A percentile compares a stretch with the other conserved stretches of the same genome.
Evolutionary conservation across 2,888 invertebrate genomes (phyloP).

Genomic region (Nemotelus pantherinus): DNA sequence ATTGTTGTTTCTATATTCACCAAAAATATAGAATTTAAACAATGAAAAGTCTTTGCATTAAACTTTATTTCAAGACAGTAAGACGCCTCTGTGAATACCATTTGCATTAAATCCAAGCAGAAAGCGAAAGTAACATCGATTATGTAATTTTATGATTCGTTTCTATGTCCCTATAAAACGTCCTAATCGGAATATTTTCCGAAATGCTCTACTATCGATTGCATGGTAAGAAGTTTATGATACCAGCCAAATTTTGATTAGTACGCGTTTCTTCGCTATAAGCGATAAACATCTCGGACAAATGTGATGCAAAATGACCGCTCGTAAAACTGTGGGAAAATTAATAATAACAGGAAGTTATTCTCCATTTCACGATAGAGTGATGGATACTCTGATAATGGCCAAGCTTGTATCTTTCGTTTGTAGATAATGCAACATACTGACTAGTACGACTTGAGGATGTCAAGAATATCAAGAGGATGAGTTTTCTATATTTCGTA

Average conservation of each 20-base stretch:
- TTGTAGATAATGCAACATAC: too few relatives aligned
- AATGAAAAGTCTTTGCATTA: neutral
- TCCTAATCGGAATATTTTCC: neutral
- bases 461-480: too few relatives aligned
- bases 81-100: neutral
- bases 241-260: too few relatives aligned
- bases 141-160: conserved; percentile 28
- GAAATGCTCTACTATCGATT: neutral
- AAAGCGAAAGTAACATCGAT: conserved; percentile 11
- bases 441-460: too few relatives aligned
- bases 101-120: neutral
- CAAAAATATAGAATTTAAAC: too few relatives aligned
- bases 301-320: conserved; percentile 45
- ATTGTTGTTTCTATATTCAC: too few relatives aligned
- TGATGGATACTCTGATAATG: too few relatives aligned
- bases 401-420: too few relatives aligned
- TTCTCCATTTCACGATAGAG: too few relatives aligned
- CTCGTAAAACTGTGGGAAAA: conserved; percentile 47
- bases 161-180: conserved; percentile 5
- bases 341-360: conserved; percentile 38
- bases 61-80: neutral
- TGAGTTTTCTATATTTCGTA: too few relatives aligned
- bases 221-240: too few relatives aligned
- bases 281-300: neutral
- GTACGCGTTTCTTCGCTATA: neutral